Percentiles rank a stretch among this genome's conserved stretches.
Conservation (phyloP, 2,888 invertebrate species). For the Carcina quercana region DNA sequence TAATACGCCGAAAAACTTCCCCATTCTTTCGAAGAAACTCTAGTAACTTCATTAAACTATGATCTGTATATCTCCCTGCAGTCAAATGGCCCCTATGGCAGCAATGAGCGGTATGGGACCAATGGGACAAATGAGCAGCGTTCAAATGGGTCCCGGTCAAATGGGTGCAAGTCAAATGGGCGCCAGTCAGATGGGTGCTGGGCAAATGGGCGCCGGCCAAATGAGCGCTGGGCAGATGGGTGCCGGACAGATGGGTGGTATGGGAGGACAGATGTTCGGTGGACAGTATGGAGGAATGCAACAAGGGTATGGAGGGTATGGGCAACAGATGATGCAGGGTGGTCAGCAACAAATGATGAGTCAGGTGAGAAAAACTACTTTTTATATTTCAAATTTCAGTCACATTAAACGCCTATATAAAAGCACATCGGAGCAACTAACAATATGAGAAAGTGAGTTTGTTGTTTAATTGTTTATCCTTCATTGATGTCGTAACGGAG, state of each 20-base stretch:
- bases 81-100: conserved; percentile 67
- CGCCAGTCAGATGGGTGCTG: conserved; percentile 45
- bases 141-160: conserved; percentile 52
- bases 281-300: conserved; percentile 78
- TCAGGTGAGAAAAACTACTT: no score
- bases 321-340: conserved; percentile 69
- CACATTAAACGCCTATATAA: no score
- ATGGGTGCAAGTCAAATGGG: conserved; percentile 54
- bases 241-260: conserved; percentile 56
- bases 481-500: no score
- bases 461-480: no score
- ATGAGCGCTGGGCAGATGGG: conserved; percentile 60
- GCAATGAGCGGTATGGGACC: conserved; percentile 62
- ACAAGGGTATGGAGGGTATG: conserved; percentile 60
- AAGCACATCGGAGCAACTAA: no score
- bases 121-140: conserved; percentile 52
- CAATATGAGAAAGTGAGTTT: no score
- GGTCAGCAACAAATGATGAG: conserved; percentile 71
- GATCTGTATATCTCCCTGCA: conserved; percentile 17
- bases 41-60: neutral
- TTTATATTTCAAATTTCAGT: no score
- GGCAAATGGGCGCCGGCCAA: conserved; percentile 52
- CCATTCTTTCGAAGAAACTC: no score
- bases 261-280: conserved; percentile 74
- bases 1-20: no score